Base-by-base conservation (phyloP, 2,888 invertebrate genomes). In the Trypoxylon attenuatum region DNA sequence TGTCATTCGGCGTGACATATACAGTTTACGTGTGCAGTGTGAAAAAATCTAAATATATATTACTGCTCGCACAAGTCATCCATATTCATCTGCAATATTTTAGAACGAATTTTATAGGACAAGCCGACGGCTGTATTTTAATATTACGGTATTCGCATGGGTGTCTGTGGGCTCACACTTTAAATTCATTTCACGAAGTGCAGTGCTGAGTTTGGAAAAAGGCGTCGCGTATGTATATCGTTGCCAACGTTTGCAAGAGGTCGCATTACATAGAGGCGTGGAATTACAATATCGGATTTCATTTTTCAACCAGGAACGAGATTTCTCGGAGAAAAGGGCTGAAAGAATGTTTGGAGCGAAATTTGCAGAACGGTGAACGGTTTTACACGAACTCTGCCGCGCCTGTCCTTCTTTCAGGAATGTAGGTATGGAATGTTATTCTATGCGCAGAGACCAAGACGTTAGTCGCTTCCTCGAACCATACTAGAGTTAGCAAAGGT, bases 221-320 rank as follows among this genome's bases (percentile, higher is more conserved):
- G 70, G 61, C 69, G 57, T 19, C 54, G 56, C 47, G 45, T 47
- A 51, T 51, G 8, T 33, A 13, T 33, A 55, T 54, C 58, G 49
- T 54, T 46, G 25, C 33, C 59, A 27, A 46, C 57, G 60, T 61
- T 56, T 58, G 25, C 15, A 50, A 50, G 41, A 45, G 63, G 13
- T 71, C 65, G 69, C 29, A 52, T 71, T 65, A 69, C 70, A 65
- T 69, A 70, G 41, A 43, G 60, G 69, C 57, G 43, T 56, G 56
- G 51, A 59, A 71, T 73, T 73, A 69, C 71, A 68, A 68, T 73
- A 65, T 73, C 66, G 57, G 55, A 54, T 71, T 68, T 65, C 70
- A 70, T 75, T 75, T 75, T 76, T 68, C 58, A 54, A 53, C 63
- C 57, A 25, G 47, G 43, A 41, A 45, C 52, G 50, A 67, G 67